A percentile compares a stretch with the other conserved stretches of the same genome.
phyloP scores from a whole-genome alignment of 2,797 vertebrate genomes.

The Rallus crepitans region DNA sequence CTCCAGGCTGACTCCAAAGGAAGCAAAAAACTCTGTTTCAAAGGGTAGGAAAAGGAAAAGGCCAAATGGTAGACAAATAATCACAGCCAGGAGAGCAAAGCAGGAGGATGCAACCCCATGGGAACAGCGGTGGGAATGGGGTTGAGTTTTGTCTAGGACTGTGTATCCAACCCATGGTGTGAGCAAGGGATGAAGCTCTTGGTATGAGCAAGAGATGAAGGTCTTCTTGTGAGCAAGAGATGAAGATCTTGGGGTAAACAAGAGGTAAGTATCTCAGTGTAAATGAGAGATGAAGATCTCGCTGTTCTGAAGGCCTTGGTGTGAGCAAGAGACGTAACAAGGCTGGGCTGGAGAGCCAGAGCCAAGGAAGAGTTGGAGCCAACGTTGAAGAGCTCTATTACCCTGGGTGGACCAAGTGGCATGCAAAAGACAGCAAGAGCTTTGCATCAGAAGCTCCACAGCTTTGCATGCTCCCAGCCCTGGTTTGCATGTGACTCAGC shows the following conservation, averaged over 20 bases:
- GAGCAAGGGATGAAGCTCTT: no score
- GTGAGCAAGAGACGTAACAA: fast-evolving
- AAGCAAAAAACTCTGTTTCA: constrained; percentile 1
- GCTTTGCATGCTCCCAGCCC: background rate
- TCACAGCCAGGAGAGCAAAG: background rate
- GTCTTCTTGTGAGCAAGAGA: background rate
- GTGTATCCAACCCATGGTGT: background rate
- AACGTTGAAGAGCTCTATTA: fast-evolving
- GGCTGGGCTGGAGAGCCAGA: background rate
- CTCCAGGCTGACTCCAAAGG: constrained; percentile 15
- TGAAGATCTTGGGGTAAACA: background rate
- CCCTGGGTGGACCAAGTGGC: background rate
- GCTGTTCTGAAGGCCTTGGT: background rate
- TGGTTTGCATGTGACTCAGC: fast-evolving
- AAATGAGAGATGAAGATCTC: background rate
- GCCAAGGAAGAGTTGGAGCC: background rate
- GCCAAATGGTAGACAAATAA: constrained; percentile 33
- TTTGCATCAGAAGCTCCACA: background rate
- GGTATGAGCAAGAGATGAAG: no score
- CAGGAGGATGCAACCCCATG: background rate
- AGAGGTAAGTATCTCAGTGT: background rate
- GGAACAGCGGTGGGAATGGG: constrained; percentile 5
- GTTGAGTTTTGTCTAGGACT: background rate
- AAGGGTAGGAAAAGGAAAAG: constrained; percentile 60
- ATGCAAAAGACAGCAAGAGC: background rate